Conservation (phyloP, 2,113 vertebrate species). For the Poecile atricapillus region DNA sequence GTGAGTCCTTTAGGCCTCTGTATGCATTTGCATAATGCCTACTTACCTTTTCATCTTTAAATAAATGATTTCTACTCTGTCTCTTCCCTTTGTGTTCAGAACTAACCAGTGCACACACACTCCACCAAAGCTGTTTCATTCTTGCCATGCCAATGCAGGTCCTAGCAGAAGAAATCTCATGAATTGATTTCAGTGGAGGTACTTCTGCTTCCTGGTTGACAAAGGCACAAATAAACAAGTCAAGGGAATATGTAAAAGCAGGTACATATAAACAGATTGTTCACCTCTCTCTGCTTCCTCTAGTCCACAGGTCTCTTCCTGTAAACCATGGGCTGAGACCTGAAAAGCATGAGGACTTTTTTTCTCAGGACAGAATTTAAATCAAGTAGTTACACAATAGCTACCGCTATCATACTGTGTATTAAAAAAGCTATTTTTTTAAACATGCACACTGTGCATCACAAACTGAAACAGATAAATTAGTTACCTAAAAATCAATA, state of each 20-base stretch:
- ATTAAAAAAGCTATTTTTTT: neutral
- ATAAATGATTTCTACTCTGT: neutral
- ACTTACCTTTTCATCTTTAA: neutral
- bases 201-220: neutral
- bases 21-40: neutral
- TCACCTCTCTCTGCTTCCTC: neutral
- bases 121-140: neutral
- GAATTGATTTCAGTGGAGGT: neutral
- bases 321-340: neutral
- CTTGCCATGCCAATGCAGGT: neutral
- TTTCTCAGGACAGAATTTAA: neutral
- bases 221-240: neutral
- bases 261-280: neutral
- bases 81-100: neutral
- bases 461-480: neutral
- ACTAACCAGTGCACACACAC: neutral
- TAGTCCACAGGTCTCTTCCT: neutral
- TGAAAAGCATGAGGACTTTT: neutral
- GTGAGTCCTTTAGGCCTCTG: neutral
- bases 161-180: neutral
- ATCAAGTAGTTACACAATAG: neutral
- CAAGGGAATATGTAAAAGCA: neutral
- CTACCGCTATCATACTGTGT: neutral
- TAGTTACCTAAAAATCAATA: neutral
- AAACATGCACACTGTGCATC: neutral